Evolutionary conservation across 2,888 invertebrate species (phyloP).

Genomic region (Zonitis immaculata): DNA sequence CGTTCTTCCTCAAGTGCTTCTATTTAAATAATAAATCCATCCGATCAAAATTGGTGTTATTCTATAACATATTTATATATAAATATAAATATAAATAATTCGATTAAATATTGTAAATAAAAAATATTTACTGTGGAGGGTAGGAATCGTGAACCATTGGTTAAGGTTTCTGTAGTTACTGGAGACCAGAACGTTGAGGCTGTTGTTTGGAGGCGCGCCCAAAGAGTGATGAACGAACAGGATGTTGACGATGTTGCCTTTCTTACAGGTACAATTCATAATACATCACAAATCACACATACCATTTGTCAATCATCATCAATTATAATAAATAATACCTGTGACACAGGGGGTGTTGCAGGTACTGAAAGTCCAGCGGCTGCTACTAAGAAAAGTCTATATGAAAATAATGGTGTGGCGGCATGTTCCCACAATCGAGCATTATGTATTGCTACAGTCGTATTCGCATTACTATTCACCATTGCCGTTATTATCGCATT

Average conservation of each 20-base stretch:
- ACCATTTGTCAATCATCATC: slow-evolving; percentile 41
- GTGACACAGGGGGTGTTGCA: slow-evolving; percentile 51
- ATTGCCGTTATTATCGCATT: slow-evolving; percentile 86
- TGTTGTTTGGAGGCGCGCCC: slow-evolving; percentile 50
- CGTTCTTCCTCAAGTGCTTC: slow-evolving; percentile 22
- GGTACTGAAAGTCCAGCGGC: slow-evolving; percentile 59
- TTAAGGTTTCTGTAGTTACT: slow-evolving; percentile 50
- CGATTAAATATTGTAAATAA: slow-evolving; percentile 20
- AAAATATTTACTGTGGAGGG: slow-evolving; percentile 43
- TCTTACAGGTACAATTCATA: slow-evolving; percentile 65
- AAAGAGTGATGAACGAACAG: slow-evolving; percentile 76
- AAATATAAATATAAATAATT: slow-evolving; percentile 11
- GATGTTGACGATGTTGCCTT: slow-evolving; percentile 91
- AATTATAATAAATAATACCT: slow-evolving; percentile 44
- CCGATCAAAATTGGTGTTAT: too few relatives aligned
- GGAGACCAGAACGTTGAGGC: slow-evolving; percentile 50
- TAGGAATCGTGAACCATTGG: slow-evolving; percentile 44
- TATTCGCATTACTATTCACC: slow-evolving; percentile 74
- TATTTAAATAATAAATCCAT: slow-evolving; percentile 20
- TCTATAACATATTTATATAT: too few relatives aligned
- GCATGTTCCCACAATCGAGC: slow-evolving; percentile 85
- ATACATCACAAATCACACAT: slow-evolving; percentile 37
- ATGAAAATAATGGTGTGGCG: slow-evolving; percentile 73
- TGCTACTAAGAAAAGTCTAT: slow-evolving; percentile 62
- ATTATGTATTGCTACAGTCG: slow-evolving; percentile 72